Conservation (phyloP, 2,113 vertebrate species). For the Nothobranchius kuhntae region DNA sequence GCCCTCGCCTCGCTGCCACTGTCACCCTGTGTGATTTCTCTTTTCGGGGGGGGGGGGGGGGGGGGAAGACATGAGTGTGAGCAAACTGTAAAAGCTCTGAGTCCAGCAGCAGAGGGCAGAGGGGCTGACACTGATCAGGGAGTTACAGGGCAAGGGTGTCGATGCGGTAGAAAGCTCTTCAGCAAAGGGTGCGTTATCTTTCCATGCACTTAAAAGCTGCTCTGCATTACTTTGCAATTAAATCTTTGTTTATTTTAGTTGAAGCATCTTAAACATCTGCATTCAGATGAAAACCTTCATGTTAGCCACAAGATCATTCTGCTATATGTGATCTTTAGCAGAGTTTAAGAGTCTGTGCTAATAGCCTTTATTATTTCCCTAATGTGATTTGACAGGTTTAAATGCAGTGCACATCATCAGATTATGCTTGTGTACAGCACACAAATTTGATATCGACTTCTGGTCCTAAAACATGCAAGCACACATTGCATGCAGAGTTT, state of each 20-base stretch:
- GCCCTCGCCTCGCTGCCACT: conserved; percentile 52
- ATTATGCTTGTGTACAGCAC: neutral
- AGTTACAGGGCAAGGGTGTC: conserved; percentile 22
- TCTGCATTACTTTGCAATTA: too few relatives aligned
- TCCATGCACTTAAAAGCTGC: too few relatives aligned
- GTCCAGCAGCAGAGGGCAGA: conserved; percentile 28
- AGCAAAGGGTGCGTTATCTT: too few relatives aligned
- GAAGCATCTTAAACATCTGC: too few relatives aligned
- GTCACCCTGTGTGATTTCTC: conserved; percentile 74
- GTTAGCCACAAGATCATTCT: too few relatives aligned
- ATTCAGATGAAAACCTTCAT: too few relatives aligned
- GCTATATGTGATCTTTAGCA: too few relatives aligned
- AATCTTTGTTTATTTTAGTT: too few relatives aligned
- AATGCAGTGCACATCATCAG: conserved; percentile 1
- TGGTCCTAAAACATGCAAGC: conserved; percentile 14
- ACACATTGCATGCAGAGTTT: conserved; percentile 18
- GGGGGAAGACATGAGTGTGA: conserved; percentile 56
- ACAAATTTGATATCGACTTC: conserved; percentile 32
- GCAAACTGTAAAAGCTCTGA: conserved; percentile 43
- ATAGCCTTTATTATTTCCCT: conserved; percentile 4
- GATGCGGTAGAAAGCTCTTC: too few relatives aligned
- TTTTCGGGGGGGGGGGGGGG: conserved; percentile 57
- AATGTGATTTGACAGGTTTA: conserved; percentile 17
- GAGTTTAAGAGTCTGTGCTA: neutral
- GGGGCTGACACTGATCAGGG: conserved; percentile 12